phyloP scores from a whole-genome alignment of 37 sponge, comb jelly and placozoan genomes.

The Cladorhizidae sp. region DNA sequence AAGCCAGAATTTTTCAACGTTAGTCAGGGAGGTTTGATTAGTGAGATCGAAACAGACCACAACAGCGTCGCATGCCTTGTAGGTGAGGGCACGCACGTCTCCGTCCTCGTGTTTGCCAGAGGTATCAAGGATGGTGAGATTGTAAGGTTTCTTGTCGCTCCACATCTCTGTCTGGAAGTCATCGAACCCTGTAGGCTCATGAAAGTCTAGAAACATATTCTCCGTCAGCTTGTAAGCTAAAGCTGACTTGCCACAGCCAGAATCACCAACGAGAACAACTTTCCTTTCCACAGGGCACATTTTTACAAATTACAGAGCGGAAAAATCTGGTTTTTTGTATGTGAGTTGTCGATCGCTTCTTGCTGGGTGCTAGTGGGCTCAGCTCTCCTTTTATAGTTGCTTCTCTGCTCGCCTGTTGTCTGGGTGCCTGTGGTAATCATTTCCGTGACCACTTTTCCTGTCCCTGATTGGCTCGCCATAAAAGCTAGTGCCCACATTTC shows the following conservation, averaged over 20 bases:
- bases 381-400: too few species aligned
- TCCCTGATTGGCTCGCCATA: too few species aligned
- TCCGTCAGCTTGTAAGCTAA: slow-evolving; percentile 36
- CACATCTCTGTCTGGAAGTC: slow-evolving; percentile 24
- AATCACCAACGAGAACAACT: slow-evolving; percentile 73
- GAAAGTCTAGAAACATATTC: slow-evolving; percentile 31
- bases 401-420: too few species aligned
- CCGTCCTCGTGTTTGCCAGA: slow-evolving; percentile 33
- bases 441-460: too few species aligned
- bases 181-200: slow-evolving; percentile 52
- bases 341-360: too few species aligned
- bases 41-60: slow-evolving; percentile 75
- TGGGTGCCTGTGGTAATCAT: too few species aligned
- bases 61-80: slow-evolving; percentile 59
- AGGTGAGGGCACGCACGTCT: slow-evolving; percentile 30
- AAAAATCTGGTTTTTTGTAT: too few species aligned
- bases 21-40: slow-evolving; percentile 17
- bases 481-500: too few species aligned
- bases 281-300: slow-evolving; percentile 15
- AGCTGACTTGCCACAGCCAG: slow-evolving; percentile 72
- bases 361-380: too few species aligned
- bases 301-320: too few species aligned
- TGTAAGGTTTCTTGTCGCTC: slow-evolving; percentile 9
- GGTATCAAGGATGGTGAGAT: slow-evolving; percentile 59
- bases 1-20: slow-evolving; percentile 58